Evolutionary conservation across 1,140 invertebrate species (phyloP).

Genomic region (Monochamus saltuarius): DNA sequence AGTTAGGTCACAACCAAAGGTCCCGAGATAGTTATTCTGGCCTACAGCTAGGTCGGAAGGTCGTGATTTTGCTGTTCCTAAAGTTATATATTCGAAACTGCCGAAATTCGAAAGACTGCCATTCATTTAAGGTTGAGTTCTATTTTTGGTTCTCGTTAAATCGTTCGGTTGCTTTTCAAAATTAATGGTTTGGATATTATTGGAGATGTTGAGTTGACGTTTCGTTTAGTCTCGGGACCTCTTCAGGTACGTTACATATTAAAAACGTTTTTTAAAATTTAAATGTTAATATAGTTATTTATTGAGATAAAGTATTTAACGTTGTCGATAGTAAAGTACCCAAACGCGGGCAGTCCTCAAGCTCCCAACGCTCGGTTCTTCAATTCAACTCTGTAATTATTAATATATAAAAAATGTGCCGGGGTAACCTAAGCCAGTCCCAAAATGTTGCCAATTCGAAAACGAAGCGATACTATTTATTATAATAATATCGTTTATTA

Average conservation of each 20-base stretch:
- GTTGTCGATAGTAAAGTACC: slow-evolving; percentile 46
- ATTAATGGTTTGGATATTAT: slow-evolving; percentile 49
- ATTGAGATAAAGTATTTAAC: slow-evolving; percentile 43
- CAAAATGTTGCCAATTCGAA: no score
- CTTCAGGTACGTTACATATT: slow-evolving; percentile 43
- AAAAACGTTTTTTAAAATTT: slow-evolving; percentile 41
- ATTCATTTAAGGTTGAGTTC: slow-evolving; percentile 48
- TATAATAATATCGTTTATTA: no score
- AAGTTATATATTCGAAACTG: slow-evolving; percentile 49
- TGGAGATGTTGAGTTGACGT: slow-evolving; percentile 32
- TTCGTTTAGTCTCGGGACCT: slow-evolving; percentile 41
- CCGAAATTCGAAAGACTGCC: slow-evolving; percentile 53
- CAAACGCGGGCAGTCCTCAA: slow-evolving; percentile 40
- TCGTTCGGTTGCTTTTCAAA: slow-evolving; percentile 48
- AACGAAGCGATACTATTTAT: no score
- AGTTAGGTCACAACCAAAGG: slow-evolving; percentile 37
- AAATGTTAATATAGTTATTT: slow-evolving; percentile 44
- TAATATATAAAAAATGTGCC: slow-evolving; percentile 2
- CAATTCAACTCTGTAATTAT: slow-evolving; percentile 44
- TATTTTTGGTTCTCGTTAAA: slow-evolving; percentile 33
- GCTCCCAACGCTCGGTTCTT: slow-evolving; percentile 42
- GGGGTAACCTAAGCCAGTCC: no score
- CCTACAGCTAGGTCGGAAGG: slow-evolving; percentile 43
- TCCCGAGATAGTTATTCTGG: slow-evolving; percentile 43
- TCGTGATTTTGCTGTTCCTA: slow-evolving; percentile 54